phyloP scores from a whole-genome alignment of 2,113 vertebrate species.

The Datnioides undecimradiatus region DNA sequence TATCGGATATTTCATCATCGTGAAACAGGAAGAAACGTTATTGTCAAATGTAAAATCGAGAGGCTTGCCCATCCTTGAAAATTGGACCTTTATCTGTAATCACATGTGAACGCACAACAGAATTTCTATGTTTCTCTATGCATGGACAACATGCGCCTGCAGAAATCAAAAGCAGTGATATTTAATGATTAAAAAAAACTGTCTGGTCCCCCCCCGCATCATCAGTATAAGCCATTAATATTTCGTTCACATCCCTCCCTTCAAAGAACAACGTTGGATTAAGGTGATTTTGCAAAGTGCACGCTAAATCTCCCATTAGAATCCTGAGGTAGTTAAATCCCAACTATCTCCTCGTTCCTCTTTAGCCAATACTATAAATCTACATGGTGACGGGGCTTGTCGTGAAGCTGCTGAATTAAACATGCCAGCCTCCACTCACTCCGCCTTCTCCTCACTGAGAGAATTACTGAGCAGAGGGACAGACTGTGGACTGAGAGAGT shows the following conservation, averaged over 20 bases:
- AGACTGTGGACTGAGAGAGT: conserved; percentile 17
- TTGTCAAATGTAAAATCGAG: neutral
- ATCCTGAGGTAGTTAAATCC: conserved; percentile 68
- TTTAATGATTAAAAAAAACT: conserved; percentile 14
- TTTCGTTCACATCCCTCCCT: conserved; percentile 35
- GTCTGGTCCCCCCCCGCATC: neutral
- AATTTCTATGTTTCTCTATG: neutral
- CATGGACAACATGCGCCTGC: neutral
- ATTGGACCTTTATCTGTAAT: conserved; percentile 20
- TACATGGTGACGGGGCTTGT: conserved; percentile 52
- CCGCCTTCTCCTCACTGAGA: conserved; percentile 28
- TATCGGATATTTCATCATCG: conserved; percentile 55
- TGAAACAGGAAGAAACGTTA: conserved; percentile 27
- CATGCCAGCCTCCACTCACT: conserved; percentile 53
- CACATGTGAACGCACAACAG: neutral
- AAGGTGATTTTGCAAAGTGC: conserved; percentile 69
- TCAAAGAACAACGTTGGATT: conserved; percentile 51
- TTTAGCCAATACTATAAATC: conserved; percentile 66
- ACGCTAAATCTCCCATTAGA: conserved; percentile 64
- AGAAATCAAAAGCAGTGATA: conserved; percentile 1
- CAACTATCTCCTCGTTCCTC: conserved; percentile 55
- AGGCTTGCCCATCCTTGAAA: conserved; percentile 1
- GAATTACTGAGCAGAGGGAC: conserved; percentile 53
- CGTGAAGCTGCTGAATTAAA: conserved; percentile 75
- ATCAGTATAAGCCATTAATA: conserved; percentile 48